Conservation (phyloP, 2,113 vertebrate genomes). For the Phaetusa simplex region DNA sequence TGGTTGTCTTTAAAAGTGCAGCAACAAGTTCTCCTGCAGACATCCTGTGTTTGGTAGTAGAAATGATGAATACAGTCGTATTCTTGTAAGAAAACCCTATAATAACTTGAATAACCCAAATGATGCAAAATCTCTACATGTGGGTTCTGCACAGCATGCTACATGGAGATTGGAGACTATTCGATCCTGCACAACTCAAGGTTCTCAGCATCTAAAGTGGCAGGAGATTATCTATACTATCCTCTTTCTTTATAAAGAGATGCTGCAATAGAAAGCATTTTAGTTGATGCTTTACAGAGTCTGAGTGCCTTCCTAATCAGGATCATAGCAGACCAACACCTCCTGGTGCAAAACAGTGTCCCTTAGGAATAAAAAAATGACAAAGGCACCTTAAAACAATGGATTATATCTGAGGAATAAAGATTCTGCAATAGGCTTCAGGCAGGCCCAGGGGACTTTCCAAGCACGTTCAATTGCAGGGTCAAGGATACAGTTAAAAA, state of each 20-base stretch:
- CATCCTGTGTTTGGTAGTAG: neutral
- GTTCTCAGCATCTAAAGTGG: neutral
- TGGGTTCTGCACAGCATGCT: fast-evolving
- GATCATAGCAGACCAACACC: neutral
- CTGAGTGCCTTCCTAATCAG: neutral
- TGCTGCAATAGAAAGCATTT: neutral
- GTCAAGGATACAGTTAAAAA: neutral
- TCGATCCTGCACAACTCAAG: neutral
- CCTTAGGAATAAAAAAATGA: neutral
- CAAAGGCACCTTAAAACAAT: neutral
- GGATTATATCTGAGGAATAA: neutral
- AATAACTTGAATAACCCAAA: neutral
- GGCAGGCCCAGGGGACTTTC: neutral
- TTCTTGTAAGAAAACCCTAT: neutral
- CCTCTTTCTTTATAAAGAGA: neutral
- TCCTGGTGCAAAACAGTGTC: neutral
- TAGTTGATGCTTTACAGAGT: neutral
- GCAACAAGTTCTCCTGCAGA: neutral
- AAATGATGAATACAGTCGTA: neutral
- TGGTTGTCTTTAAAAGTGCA: neutral
- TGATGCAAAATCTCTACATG: neutral
- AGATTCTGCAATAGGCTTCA: neutral
- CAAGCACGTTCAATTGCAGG: neutral
- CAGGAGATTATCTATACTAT: neutral
- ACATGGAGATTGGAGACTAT: neutral